Evolutionary conservation across 2,888 invertebrate species (phyloP).

Genomic region (Epsilonema sp.): DNA sequence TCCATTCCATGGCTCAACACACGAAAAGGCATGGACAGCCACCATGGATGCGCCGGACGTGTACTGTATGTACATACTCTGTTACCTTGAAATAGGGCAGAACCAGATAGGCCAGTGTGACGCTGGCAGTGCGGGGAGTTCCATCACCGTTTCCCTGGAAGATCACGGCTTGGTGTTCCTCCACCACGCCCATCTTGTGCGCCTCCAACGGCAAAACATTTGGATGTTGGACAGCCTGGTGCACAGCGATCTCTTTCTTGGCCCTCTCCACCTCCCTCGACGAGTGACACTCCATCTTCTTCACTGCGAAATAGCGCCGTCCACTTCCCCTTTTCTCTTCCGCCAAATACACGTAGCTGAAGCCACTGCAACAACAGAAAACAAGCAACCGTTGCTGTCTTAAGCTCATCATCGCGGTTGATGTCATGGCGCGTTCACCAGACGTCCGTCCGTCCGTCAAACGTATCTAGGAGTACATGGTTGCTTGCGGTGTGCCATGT

Average conservation of each 20-base stretch:
- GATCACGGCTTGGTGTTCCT: conserved; percentile 40
- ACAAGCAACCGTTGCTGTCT: too few relatives aligned
- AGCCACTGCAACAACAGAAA: conserved; percentile 44
- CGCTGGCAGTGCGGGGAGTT: conserved; percentile 30
- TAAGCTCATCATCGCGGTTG: too few relatives aligned
- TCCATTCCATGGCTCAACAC: too few relatives aligned
- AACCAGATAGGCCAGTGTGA: conserved; percentile 39
- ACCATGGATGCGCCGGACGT: too few relatives aligned
- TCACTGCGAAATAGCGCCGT: conserved; percentile 50
- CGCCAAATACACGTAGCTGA: conserved; percentile 55
- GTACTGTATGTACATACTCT: conserved; percentile 4
- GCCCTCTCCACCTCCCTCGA: conserved; percentile 50
- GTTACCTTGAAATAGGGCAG: conserved; percentile 50
- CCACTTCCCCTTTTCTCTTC: conserved; percentile 42
- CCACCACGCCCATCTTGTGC: background rate
- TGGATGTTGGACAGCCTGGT: conserved; percentile 44
- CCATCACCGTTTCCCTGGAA: conserved; percentile 33
- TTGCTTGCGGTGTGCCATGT: too few relatives aligned
- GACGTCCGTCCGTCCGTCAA: too few relatives aligned
- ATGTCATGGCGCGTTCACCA: too few relatives aligned
- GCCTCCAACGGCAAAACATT: conserved; percentile 51
- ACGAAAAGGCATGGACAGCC: too few relatives aligned
- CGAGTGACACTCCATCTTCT: conserved; percentile 58
- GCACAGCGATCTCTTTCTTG: conserved; percentile 51
- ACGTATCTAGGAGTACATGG: too few relatives aligned